Conservation (phyloP, 2,888 invertebrate genomes). For the Glyphotaelius pellucidus region DNA sequence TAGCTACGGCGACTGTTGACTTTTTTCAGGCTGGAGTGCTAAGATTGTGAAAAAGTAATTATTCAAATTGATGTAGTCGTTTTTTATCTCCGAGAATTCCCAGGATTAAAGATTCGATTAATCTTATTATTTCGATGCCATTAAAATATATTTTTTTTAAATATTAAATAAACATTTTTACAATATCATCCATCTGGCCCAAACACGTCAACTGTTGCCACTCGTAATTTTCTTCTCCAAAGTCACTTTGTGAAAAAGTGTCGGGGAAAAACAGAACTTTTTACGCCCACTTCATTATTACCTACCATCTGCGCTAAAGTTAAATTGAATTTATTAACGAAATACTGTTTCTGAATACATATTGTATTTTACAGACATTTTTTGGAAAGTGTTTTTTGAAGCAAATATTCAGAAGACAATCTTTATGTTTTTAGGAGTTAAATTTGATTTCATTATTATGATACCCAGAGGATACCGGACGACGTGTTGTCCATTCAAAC, state of each 20-base stretch:
- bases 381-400: background rate
- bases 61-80: background rate
- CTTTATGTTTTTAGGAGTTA: too few species aligned
- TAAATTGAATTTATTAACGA: too few species aligned
- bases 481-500: too few species aligned
- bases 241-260: background rate
- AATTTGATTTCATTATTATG: too few species aligned
- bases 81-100: background rate
- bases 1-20: background rate
- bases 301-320: background rate
- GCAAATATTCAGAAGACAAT: too few species aligned
- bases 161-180: too few species aligned
- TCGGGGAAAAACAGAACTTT: background rate
- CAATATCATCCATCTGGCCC: background rate
- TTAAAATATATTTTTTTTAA: too few species aligned
- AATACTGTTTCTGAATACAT: too few species aligned
- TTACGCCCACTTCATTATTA: background rate
- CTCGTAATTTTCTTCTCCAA: background rate
- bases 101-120: background rate
- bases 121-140: background rate
- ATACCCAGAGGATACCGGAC: too few species aligned
- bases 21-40: background rate
- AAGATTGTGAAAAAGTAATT: background rate
- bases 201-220: background rate
- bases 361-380: background rate